These are phyloP conservation scores for Zelostemma sp. DNA, from an alignment of 1,140 invertebrate genomes.

Conservation along the genomic window DNA sequence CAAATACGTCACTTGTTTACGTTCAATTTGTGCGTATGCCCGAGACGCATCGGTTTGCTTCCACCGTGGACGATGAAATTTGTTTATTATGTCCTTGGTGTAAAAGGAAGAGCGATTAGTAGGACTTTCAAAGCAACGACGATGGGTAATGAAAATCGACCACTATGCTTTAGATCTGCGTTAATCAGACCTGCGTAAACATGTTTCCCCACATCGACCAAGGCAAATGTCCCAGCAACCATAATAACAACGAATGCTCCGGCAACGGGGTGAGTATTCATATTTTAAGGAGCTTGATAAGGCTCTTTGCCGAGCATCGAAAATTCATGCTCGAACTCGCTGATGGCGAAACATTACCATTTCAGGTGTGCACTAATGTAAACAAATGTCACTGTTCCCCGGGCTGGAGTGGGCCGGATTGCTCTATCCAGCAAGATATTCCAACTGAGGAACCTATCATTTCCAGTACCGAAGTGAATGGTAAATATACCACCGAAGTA, in stretches of 20 bases:
- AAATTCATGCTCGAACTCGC: no score
- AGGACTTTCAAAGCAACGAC: conserved; percentile 23
- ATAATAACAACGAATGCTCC: conserved; percentile 90
- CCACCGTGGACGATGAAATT: conserved; percentile 22
- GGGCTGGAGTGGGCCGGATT: conserved; percentile 92
- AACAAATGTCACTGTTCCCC: conserved; percentile 92
- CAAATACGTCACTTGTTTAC: conserved; percentile 47
- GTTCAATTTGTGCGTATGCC: conserved; percentile 45
- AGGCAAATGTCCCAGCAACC: conserved; percentile 90
- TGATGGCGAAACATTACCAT: background rate
- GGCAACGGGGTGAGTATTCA: conserved; percentile 93
- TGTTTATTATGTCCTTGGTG: conserved; percentile 15
- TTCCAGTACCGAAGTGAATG: conserved; percentile 64
- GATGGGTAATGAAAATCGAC: conserved; percentile 37
- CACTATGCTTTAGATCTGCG: conserved; percentile 77
- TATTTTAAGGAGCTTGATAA: no score
- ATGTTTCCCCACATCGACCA: conserved; percentile 86
- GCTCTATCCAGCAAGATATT: conserved; percentile 81
- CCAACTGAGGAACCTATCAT: conserved; percentile 71
- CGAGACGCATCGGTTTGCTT: conserved; percentile 29
- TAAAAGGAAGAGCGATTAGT: conserved; percentile 35
- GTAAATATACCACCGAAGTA: conserved; percentile 74
- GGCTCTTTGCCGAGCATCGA: no score
- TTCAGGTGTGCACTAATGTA: conserved; percentile 91
- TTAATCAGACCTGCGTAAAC: conserved; percentile 92